Evolutionary conservation across 23 tunicate species (phyloP).

Genomic region (Halocynthia roretzi): DNA sequence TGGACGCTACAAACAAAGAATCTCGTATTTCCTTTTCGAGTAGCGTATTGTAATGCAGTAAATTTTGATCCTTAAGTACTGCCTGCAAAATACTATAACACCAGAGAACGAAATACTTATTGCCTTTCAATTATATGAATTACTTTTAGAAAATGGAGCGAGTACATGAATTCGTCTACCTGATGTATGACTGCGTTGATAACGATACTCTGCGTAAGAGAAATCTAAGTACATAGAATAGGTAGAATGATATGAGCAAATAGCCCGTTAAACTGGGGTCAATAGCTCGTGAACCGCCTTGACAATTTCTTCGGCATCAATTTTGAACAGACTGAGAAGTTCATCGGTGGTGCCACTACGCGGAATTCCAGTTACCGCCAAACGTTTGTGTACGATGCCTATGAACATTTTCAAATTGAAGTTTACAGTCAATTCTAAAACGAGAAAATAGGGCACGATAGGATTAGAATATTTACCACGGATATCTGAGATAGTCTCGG

Average conservation of each 20-base stretch:
- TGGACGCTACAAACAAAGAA: too few species aligned
- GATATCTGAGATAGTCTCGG: conserved; percentile 70
- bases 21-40: too few species aligned
- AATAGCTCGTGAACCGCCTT: conserved; percentile 72
- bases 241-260: neutral
- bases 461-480: conserved; percentile 27
- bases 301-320: conserved; percentile 85
- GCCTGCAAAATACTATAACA: too few species aligned
- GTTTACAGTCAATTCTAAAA: neutral
- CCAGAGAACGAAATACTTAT: too few species aligned
- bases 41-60: too few species aligned
- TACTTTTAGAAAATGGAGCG: too few species aligned
- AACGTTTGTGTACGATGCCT: conserved; percentile 43
- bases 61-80: too few species aligned
- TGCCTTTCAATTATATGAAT: too few species aligned
- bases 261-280: neutral
- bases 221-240: too few species aligned
- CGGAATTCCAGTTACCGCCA: conserved; percentile 85
- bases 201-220: too few species aligned
- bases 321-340: conserved; percentile 64
- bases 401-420: neutral
- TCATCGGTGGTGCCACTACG: conserved; percentile 79
- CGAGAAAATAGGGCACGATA: neutral
- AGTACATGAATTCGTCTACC: too few species aligned
- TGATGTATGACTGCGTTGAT: too few species aligned